Evolutionary conservation across 2,888 invertebrate species (phyloP).

Genomic region (Oscheius sp.): DNA sequence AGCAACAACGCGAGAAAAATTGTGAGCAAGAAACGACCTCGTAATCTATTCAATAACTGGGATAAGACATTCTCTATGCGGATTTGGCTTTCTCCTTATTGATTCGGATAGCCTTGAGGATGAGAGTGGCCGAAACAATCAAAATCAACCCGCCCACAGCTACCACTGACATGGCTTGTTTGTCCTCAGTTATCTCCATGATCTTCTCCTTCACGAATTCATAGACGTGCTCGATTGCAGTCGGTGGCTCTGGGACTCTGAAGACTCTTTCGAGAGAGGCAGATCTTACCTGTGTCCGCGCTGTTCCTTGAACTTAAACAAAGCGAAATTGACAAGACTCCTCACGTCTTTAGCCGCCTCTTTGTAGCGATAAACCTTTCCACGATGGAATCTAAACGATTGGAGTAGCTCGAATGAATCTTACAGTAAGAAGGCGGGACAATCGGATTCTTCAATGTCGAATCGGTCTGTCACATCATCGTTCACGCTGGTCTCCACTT

Average conservation of each 20-base stretch:
- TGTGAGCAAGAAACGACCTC: conserved; percentile 2
- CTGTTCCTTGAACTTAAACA: conserved; percentile 68
- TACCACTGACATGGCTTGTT: conserved; percentile 64
- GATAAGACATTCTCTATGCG: conserved; percentile 6
- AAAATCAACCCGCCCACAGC: conserved; percentile 67
- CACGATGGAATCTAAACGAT: conserved; percentile 65
- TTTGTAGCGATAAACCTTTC: conserved; percentile 70
- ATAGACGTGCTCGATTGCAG: conserved; percentile 68
- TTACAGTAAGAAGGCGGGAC: conserved; percentile 68
- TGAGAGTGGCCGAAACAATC: conserved; percentile 64
- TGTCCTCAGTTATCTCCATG: conserved; percentile 66
- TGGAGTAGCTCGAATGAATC: conserved; percentile 1
- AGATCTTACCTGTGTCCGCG: conserved; percentile 42
- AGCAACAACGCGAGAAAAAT: background rate
- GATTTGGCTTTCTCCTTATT: conserved; percentile 38
- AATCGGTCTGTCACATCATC: conserved; percentile 70
- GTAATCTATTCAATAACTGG: background rate
- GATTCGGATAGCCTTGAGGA: conserved; percentile 66
- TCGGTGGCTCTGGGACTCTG: conserved; percentile 70
- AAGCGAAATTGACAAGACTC: conserved; percentile 66
- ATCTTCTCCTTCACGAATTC: conserved; percentile 67
- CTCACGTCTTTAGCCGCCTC: conserved; percentile 68
- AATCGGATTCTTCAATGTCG: conserved; percentile 69
- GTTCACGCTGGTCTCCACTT: conserved; percentile 66
- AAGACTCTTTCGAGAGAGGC: background rate